Evolutionary conservation across 2,797 vertebrate species (phyloP), one percentile per base, ranked within the genome.

Genomic region (Myotis vivesi): DNA sequence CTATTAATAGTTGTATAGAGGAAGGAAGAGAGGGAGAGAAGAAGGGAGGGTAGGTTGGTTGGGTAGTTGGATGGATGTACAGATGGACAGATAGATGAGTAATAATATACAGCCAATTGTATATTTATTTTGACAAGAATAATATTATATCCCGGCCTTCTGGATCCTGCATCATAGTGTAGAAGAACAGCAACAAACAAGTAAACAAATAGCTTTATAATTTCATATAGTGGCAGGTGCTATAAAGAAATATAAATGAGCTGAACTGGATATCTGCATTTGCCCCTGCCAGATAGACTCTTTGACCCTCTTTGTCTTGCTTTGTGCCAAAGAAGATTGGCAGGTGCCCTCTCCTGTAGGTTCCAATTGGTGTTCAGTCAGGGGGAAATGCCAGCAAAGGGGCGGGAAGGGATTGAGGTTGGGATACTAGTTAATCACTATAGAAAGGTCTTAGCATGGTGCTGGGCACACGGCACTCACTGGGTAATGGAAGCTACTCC

Each of bases 91-190:
- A 53, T 11, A 8, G 64, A 36, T 2, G 55, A 87, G 12, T 62
- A 62, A 59, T 59, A 59, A 87, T 8, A 80, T 0, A 90, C 49
- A 75, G 72, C 1, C 13, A 90, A 7, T 22, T 53, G 2, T 12
- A 92, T 57, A 72, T 76, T 76, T 92, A 59, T 59, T 81, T 75
- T 93, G 28, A 44, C 9, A 86, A 94, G 16, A 92, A 49, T 23
- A 90, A 17, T 62, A 93, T 13, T 41, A 55, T 25, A 87, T 44
- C 8, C 15, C 30, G 68, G 41, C 68, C 12, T 88, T 71, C 30
- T 36, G 6, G 44, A 92, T 6, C 0, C 59, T 79, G 20, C 23
- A 79, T 36, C 51, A 12, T 2, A 71, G 23, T n/a, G 28, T 46
- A 41, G 8, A 8, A 80, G 28, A 88, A 84, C 4, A 88, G 80